Evolutionary conservation across 2,888 invertebrate genomes (phyloP), one percentile per base, ranked within the genome.

Genomic region (Catocala fraxini): DNA sequence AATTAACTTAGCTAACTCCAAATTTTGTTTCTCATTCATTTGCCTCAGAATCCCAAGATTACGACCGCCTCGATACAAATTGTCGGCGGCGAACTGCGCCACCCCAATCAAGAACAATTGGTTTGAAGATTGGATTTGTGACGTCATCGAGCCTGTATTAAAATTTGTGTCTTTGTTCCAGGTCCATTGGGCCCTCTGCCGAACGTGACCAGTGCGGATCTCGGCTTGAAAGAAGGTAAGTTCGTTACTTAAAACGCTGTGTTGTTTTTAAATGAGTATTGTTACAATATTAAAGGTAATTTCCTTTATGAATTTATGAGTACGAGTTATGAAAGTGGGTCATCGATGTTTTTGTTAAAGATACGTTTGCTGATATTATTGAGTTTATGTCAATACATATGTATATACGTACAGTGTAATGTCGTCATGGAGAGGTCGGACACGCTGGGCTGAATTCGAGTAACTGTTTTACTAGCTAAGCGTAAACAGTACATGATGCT

Each of bases 141-240:
- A 59, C 58, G 54, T 46, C 35, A 58, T 12, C 9, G 25, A 45
- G 48, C n/a, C 12, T 25, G 12, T 63, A 43, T 34, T 55, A 41
- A 33, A 5, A 34, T 41, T 10, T 53, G 15, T 47, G 35, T 66
- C 10, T 67, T 83, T 73, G 74, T 88, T 89, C 10, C 89, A 93
- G 93, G 92, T 80, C 93, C 93, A 11, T 64, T 91, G 66, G 89
- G 90, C 51, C 87, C 89, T 46, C 80, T 92, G 67, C 89, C 90
- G 46, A 93, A 93, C 74, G 81, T 89, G 59, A 93, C 92, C 61
- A 89, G 87, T 68, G 65, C 81, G 4, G 89, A 90, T 54, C 73
- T 89, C 62, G 91, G 89, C 59, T 68, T 90, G 13, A 89, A 87
- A 81, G 88, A 91, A 90, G 92, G 92, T 93, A 78, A 68, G 70